Base-by-base conservation (phyloP, 2,113 vertebrate species). In the Ancistrus triradiatus region DNA sequence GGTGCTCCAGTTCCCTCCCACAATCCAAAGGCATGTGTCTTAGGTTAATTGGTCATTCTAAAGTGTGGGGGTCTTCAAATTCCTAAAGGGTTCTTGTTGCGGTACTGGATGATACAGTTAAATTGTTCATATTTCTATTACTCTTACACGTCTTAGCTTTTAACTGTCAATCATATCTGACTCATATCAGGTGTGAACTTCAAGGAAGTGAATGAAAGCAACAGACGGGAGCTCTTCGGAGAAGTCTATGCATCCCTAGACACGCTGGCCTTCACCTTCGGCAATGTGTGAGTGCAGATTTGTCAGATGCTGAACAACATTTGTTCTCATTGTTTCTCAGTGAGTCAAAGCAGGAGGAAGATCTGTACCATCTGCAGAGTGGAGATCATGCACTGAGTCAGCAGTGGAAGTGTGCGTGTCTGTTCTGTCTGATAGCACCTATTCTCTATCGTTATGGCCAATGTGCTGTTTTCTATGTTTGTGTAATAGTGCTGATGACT, bases 151-250 rank as follows among this genome's bases (percentile, higher is more conserved):
- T n/a, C n/a, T n/a, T n/a, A n/a, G n/a, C n/a, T n/a, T n/a, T n/a
- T n/a, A n/a, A n/a, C n/a, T n/a, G n/a, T n/a, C n/a, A n/a, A n/a
- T n/a, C n/a, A n/a, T n/a, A n/a, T n/a, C n/a, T n/a, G n/a, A n/a
- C n/a, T n/a, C n/a, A n/a, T n/a, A n/a, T n/a, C n/a, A 98, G 94
- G 91, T 66, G 94, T 95, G 81, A 95, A 98, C 84, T 97, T 94
- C 82, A 93, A 93, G 83, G 92, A 95, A 77, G 91, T 94, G 83
- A 95, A 94, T 65, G 92, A 95, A 72, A 93, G 94, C 76, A 97
- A 95, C 82, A 95, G 91, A 76, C 90, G 88, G 64, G 89, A 92
- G 58, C 80, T 92, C 68, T 95, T 97, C 46, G 80, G 83, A 71
- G 94, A 98, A 80, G 91, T 97, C 80, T 93, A 92, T 89, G 82